Evolutionary conservation across 2,888 invertebrate genomes (phyloP).

Genomic region (Polydrusus cervinus): DNA sequence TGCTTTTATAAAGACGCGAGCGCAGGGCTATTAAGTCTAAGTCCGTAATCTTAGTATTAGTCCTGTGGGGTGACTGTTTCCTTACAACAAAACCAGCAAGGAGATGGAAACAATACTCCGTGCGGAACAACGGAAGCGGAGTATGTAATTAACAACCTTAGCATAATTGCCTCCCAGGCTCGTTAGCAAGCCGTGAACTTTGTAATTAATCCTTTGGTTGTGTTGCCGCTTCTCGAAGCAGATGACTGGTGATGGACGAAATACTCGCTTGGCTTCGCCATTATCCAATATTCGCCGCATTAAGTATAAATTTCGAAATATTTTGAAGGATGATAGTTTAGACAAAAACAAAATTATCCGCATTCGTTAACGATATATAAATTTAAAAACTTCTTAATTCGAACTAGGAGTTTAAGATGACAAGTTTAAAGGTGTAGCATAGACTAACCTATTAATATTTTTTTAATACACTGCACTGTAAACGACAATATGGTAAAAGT

Average conservation of each 20-base stretch:
- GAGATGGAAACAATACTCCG: constrained; percentile 35
- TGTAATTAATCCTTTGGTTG: constrained; percentile 73
- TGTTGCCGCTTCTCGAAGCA: constrained; percentile 39
- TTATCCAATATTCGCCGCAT: constrained; percentile 26
- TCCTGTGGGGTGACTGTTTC: constrained; percentile 12
- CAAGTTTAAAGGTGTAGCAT: no score
- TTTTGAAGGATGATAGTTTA: not conserved
- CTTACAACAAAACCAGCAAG: constrained; percentile 23
- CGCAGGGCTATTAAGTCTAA: constrained; percentile 31
- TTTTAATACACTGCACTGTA: no score
- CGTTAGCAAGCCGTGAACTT: constrained; percentile 74
- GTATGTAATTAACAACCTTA: constrained; percentile 72
- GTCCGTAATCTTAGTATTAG: constrained; percentile 18
- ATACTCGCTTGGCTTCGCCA: constrained; percentile 21
- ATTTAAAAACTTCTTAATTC: no score
- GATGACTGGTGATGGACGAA: constrained; percentile 24
- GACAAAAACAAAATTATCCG: no score
- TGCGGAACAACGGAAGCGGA: constrained; percentile 61
- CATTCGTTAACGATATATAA: no score
- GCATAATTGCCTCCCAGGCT: constrained; percentile 73
- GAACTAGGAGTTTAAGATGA: no score
- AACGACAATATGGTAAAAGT: no score
- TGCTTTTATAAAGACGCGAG: constrained; percentile 12
- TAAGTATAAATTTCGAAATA: not conserved
- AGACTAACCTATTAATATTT: no score